These are phyloP conservation scores for Drosophila kanekoi DNA, from an alignment of 2,888 invertebrate species.

Conservation along the genomic window DNA sequence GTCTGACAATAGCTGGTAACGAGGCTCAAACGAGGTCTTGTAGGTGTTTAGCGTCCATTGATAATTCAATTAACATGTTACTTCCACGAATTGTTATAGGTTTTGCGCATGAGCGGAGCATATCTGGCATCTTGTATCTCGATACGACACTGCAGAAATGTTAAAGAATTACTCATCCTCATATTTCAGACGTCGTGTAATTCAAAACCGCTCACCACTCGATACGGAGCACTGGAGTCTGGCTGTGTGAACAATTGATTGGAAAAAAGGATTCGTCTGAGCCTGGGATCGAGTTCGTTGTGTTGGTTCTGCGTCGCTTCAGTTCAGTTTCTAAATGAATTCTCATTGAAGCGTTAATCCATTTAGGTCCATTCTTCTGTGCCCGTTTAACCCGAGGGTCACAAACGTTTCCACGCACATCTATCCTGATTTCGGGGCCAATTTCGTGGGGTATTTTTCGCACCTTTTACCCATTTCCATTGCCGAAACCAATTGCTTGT, in stretches of 20 bases:
- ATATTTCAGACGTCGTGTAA: slow-evolving; percentile 69
- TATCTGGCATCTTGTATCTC: slow-evolving; percentile 48
- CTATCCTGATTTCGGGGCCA: slow-evolving; percentile 69
- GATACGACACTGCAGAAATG: slow-evolving; percentile 20
- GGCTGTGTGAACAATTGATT: slow-evolving; percentile 74
- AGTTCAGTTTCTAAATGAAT: slow-evolving; percentile 66
- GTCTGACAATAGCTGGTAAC: slow-evolving; percentile 38
- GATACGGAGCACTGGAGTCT: slow-evolving; percentile 24
- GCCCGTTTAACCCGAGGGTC: slow-evolving; percentile 48
- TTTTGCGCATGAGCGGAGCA: slow-evolving; percentile 62
- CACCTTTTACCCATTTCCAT: slow-evolving; percentile 2
- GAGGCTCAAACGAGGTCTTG: slow-evolving; percentile 19
- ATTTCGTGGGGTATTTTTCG: slow-evolving; percentile 17
- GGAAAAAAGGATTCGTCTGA: slow-evolving; percentile 66
- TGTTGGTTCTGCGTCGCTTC: slow-evolving; percentile 31
- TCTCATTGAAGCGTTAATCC: slow-evolving; percentile 80
- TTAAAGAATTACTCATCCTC: slow-evolving; percentile 74
- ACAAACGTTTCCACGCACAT: slow-evolving; percentile 66
- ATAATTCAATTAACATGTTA: slow-evolving; percentile 77
- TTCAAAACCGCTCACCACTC: slow-evolving; percentile 54
- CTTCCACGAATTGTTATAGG: slow-evolving; percentile 73
- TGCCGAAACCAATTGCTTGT: slow-evolving; percentile 65
- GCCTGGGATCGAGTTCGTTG: slow-evolving; percentile 19
- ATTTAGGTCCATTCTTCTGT: slow-evolving; percentile 55
- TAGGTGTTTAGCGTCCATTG: slow-evolving; percentile 58